Base-by-base conservation (phyloP, 2,797 vertebrate genomes). In the Sebastes jordani region DNA sequence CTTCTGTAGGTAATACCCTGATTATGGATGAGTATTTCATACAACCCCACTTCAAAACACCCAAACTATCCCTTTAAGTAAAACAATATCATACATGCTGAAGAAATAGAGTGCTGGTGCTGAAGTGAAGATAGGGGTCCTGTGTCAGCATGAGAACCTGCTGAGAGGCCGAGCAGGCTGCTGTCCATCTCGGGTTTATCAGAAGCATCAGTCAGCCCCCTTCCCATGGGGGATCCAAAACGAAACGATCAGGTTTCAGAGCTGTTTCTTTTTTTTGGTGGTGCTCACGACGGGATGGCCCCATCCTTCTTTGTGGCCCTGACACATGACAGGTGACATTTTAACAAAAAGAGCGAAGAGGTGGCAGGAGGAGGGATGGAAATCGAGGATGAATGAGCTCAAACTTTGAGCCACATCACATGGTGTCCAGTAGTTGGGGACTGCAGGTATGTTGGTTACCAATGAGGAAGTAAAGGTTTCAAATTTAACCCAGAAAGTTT, bases 171-270 rank as follows among this genome's bases (percentile, higher is more conserved):
- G 10, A 76, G 36, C 13, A 59, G 49, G 32, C 67, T 68, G 60
- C 22, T 66, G 71, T 82, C 82, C 62, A 75, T 81, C 82, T 88
- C 78, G 64, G 59, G 75, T 76, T 91, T 85, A 92, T 90, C 90
- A 78, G 71, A 56, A 34, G 56, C 59, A 59, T 87, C 85, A 78
- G 67, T 76, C 68, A 66, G 30, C 69, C 42, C 49, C 32, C 16
- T 56, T 56, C 32, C n/a, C 54, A 23, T 4, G 18, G 58, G 71
- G 34, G 56, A 69, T 66, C 69, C 70, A 42, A 29, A 63, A 62
- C 4, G 2, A 42, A 69, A 77, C 2, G 25, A 82, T 91, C 82
- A 0, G 1, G 73, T 91, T 91, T 92, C 88, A 88, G 74, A 81
- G 67, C 49, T n/a, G 46, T 67, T 30, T 62, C 46, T 49, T 49